Evolutionary conservation across 2,888 invertebrate genomes (phyloP).

Genomic region (Erannis defoliaria): DNA sequence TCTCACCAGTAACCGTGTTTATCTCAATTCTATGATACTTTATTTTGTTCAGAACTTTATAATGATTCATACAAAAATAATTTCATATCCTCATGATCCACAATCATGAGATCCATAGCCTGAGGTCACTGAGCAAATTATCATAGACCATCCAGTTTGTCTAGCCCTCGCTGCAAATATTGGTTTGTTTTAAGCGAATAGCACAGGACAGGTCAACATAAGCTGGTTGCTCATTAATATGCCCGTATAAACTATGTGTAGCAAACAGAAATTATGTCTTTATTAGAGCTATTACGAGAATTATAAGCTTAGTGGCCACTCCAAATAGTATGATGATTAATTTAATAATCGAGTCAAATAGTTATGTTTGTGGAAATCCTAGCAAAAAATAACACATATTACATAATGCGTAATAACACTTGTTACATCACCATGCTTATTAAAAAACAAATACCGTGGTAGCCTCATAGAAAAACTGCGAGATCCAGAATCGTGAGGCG

Average conservation of each 20-base stretch:
- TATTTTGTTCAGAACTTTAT: constrained; percentile 25
- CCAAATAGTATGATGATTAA: constrained; percentile 49
- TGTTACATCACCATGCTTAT: no score
- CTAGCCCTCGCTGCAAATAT: constrained; percentile 41
- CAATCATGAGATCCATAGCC: constrained; percentile 72
- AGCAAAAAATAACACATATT: no score
- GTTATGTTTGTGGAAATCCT: constrained; percentile 29
- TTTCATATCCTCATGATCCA: constrained; percentile 59
- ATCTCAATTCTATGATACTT: not conserved
- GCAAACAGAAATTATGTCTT: constrained; percentile 72
- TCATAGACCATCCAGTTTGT: constrained; percentile 54
- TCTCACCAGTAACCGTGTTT: not conserved
- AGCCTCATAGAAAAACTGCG: no score
- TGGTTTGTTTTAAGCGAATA: constrained; percentile 12
- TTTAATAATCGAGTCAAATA: constrained; percentile 13
- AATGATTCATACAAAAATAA: constrained; percentile 49
- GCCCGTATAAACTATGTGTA: constrained; percentile 59
- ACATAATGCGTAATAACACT: no score
- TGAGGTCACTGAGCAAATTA: constrained; percentile 63
- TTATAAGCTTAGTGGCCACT: constrained; percentile 57
- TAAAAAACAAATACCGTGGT: no score
- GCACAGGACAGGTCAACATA: constrained; percentile 48
- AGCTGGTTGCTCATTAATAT: constrained; percentile 51
- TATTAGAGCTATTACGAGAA: constrained; percentile 72
- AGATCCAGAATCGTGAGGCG: no score